Evolutionary conservation across 1,140 invertebrate genomes (phyloP), one percentile per base, ranked within the genome.

Genomic region (Rhopalosiphum padi): DNA sequence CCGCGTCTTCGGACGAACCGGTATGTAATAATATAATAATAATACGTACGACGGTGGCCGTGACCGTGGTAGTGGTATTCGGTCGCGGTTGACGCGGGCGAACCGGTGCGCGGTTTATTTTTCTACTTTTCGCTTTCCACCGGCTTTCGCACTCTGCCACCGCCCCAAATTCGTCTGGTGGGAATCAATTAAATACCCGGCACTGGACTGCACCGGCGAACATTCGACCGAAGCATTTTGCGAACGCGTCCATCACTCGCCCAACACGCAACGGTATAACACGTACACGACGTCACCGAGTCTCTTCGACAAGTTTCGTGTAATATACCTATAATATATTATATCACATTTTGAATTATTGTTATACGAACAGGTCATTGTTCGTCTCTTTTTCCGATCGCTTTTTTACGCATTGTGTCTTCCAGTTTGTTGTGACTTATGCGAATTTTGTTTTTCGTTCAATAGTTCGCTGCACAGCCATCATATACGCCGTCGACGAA

Each of bases 131-230:
- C 48, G 77, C 91, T 92, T 60, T 90, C 37, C 37, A 90, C 53
- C 53, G 88, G 53, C 88, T 60, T 92, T 92, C 91, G 77, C 91
- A 41, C 77, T 30, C 35, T 30, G 30, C 68, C 18, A 43, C 60
- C 60, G 43, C n/a, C 60, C 90, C 90, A 3, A 91, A 91, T 91
- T 48, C 60, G 30, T 1, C 53, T 92, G 91, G 91, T 92, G 91
- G 91, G 77, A 92, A 92, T 37, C 91, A 37, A 92, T 92, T 85
- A 85, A 92, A 92, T 85, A 92, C 77, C 46, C 30, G 68, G n/a
- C 77, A 18, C n/a, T n/a, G 68, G 77, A 46, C 46, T 25, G 91
- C 41, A 37, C 35, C 30, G 91, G n/a, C 35, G 11, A 85, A 51
- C 91, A 92, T 92, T 92, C 91, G 82, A 92, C 46, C 43, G 30